Evolutionary conservation across 2,888 invertebrate species (phyloP).

Genomic region (Microctonus hyperodae): DNA sequence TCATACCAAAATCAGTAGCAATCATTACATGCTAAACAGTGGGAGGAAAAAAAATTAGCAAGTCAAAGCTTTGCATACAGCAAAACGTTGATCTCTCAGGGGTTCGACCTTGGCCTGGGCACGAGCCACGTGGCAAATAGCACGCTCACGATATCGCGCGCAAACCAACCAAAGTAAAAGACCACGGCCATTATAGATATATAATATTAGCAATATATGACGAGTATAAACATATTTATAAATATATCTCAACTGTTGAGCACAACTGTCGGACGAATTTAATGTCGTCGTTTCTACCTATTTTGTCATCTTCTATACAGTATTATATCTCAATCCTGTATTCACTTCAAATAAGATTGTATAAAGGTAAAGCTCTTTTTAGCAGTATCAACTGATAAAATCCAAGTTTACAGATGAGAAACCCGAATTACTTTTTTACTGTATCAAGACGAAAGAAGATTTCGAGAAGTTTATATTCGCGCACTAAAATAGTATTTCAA

Average conservation of each 20-base stretch:
- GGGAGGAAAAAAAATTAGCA: background rate
- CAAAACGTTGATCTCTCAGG: slow-evolving; percentile 15
- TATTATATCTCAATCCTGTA: background rate
- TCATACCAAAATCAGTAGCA: no score
- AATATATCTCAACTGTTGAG: background rate
- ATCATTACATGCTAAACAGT: no score
- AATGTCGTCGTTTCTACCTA: background rate
- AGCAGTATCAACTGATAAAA: background rate
- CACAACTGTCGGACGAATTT: background rate
- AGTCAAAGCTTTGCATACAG: background rate
- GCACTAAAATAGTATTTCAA: background rate
- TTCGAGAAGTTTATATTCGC: background rate
- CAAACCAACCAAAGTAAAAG: background rate
- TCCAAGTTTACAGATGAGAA: background rate
- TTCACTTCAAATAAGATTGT: background rate
- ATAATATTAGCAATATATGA: slow-evolving; percentile 1
- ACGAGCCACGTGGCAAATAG: slow-evolving; percentile 26
- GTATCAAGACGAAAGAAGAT: background rate
- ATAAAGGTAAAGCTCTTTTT: background rate
- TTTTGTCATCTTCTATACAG: background rate
- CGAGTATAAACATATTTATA: background rate
- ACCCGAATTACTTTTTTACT: background rate
- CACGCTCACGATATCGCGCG: slow-evolving; percentile 12
- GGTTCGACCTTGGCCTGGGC: slow-evolving; percentile 25
- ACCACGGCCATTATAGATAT: no score